Evolutionary conservation across 2,113 vertebrate species (phyloP), one percentile per base, ranked within the genome.

Genomic region (Jacana jacana): DNA sequence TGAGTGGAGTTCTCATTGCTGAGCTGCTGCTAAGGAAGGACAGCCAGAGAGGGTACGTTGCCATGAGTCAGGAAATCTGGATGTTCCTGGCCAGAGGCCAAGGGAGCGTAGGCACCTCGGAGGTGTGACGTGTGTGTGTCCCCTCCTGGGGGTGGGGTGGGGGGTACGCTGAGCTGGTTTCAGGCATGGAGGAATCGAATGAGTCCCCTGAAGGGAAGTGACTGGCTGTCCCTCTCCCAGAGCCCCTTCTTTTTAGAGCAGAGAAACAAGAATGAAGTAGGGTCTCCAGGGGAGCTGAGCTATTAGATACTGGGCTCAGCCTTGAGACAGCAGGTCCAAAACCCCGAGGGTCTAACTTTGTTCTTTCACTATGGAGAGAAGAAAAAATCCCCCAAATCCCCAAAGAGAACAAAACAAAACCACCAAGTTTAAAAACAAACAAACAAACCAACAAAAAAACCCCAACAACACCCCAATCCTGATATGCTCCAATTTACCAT

Each of bases 21-120:
- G 70, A 86, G 28, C 80, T 89, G 75, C 87, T 96, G 52, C 75
- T 96, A 76, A 92, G 58, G 81, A 93, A 94, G 63, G 89, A 85
- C 86, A 92, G 91, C 8, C 72, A 92, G 95, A 92, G 70, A 76
- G 83, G 73, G 52, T 64, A 76, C 63, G 61, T 42, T 91, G 91
- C 86, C 75, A 87, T 94, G 92, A 92, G 95, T 94, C 95, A 96
- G 80, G 86, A 91, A 93, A 94, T 79, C 83, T 89, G 83, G 86
- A 94, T 91, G 63, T 89, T 85, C 81, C 88, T 94, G 93, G 94
- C 58, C 46, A 66, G 77, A 82, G 54, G 83, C 94, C 95, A 94
- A 75, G 23, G 31, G 30, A 84, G 66, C 61, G 76, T 39, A 91
- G 54, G 55, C 57, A 83, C 60, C 81, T 77, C 49, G 77, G 73